Base-by-base conservation (phyloP, 2,797 vertebrate genomes). In the Amniataba percoides region DNA sequence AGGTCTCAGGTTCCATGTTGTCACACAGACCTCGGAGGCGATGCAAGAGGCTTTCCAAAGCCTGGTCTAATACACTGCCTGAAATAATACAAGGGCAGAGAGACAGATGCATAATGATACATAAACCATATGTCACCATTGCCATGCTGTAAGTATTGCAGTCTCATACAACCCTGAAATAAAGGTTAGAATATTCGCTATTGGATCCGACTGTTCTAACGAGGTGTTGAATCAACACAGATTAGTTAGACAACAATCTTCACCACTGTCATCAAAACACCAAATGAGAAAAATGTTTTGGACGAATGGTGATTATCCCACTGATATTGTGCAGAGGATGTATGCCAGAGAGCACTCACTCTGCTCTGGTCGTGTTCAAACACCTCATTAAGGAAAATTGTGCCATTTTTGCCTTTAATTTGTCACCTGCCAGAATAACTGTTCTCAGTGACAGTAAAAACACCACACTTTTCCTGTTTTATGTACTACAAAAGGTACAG, bases 11-110 rank as follows among this genome's bases (percentile, higher is more conserved):
- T 85, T 99, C 98, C 95, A 99, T 97, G 94, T 98, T 99, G 93
- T 99, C 98, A 70, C 98, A 99, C 12, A 99, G 93, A 66, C 98
- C 98, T 59, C 97, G 95, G 58, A 99, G 96, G 1, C 98, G 97
- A 87, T 99, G 97, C 71, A 97, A 90, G 2, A 99, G 95, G 88
- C 97, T 98, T 78, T 99, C 98, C 78, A 99, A 88, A 36, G 97
- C 96, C 90, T 98, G 97, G 85, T 99, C 98, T 84, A 99, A 84
- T 36, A 99, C 97, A 63, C 98, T 99, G 18, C 98, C 98, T 99
- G 69, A 6, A 77, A 53, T 18, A 40, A 59, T 43, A 65, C 3
- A 61, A 58, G 1, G 2, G 23, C 5, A 65, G 18, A 71, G 4
- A 72, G 66, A 59, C 14, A 70, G 10, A 25, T 18, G 3, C 2